Evolutionary conservation across 2,888 invertebrate species (phyloP).

Genomic region (Linnaemya tessellans): DNA sequence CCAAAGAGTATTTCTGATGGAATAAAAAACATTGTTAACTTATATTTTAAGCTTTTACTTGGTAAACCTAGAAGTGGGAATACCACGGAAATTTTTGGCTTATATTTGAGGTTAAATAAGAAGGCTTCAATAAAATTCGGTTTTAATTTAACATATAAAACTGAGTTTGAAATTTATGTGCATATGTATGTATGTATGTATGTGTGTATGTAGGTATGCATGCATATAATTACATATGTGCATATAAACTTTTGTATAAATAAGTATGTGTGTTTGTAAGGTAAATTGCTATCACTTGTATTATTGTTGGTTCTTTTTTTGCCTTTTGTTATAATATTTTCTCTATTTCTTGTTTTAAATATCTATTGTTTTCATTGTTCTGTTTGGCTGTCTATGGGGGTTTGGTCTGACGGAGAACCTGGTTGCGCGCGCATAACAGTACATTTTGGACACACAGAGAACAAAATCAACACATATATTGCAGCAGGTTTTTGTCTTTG

Average conservation of each 20-base stretch:
- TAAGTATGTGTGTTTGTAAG: slow-evolving; percentile 1
- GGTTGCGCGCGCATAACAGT: slow-evolving; percentile 69
- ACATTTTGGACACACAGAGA: slow-evolving; percentile 59
- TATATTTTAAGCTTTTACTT: too few species aligned
- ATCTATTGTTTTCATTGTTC: slow-evolving; percentile 66
- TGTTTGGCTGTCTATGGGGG: slow-evolving; percentile 63
- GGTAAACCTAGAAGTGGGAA: too few species aligned
- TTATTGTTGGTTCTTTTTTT: slow-evolving; percentile 26
- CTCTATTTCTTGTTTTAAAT: slow-evolving; percentile 55
- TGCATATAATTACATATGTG: neutral
- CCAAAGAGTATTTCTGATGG: too few species aligned
- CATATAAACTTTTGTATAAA: neutral
- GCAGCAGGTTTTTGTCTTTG: slow-evolving; percentile 58
- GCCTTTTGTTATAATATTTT: slow-evolving; percentile 1
- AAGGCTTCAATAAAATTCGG: too few species aligned
- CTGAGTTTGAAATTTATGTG: too few species aligned
- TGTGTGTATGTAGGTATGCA: neutral
- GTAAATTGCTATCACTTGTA: slow-evolving; percentile 54
- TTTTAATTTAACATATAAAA: too few species aligned
- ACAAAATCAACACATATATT: slow-evolving; percentile 43
- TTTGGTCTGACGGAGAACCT: slow-evolving; percentile 54
- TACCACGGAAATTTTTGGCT: too few species aligned
- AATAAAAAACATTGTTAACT: too few species aligned
- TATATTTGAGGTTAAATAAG: too few species aligned
- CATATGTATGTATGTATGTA: neutral